These are phyloP conservation scores for Aphelenchoides besseyi DNA, from an alignment of 1,140 invertebrate genomes.

Conservation along the genomic window DNA sequence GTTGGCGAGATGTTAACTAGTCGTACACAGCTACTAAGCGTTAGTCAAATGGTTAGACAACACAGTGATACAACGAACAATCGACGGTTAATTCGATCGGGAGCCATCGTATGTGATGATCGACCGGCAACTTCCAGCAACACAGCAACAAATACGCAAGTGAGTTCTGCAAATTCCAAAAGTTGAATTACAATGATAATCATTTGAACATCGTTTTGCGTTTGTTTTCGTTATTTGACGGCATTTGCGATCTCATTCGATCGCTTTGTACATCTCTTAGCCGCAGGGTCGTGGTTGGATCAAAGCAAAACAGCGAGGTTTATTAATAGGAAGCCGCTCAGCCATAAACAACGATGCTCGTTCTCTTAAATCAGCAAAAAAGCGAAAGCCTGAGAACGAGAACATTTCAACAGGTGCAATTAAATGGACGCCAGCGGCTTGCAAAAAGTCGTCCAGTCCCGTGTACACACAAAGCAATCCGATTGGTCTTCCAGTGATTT, in stretches of 20 bases:
- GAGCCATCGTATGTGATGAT: neutral
- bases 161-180: constrained; percentile 1
- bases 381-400: neutral
- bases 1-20: neutral
- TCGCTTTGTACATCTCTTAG: neutral
- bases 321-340: neutral
- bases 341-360: neutral
- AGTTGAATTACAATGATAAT: too few species aligned
- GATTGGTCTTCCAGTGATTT: neutral
- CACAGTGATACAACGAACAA: neutral
- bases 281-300: neutral
- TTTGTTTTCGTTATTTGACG: neutral
- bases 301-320: neutral
- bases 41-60: constrained; percentile 13
- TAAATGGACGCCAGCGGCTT: neutral
- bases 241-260: neutral
- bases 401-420: neutral
- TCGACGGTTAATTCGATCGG: neutral
- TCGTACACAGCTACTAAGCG: neutral
- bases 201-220: too few species aligned
- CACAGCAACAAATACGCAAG: neutral
- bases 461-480: too few species aligned
- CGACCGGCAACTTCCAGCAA: constrained; percentile 11
- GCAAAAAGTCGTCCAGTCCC: neutral
- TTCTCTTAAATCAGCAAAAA: neutral